Percentiles rank a stretch among this genome's conserved stretches.
phyloP scores from a whole-genome alignment of 2,888 invertebrate species.

The Coelinius sp. region DNA sequence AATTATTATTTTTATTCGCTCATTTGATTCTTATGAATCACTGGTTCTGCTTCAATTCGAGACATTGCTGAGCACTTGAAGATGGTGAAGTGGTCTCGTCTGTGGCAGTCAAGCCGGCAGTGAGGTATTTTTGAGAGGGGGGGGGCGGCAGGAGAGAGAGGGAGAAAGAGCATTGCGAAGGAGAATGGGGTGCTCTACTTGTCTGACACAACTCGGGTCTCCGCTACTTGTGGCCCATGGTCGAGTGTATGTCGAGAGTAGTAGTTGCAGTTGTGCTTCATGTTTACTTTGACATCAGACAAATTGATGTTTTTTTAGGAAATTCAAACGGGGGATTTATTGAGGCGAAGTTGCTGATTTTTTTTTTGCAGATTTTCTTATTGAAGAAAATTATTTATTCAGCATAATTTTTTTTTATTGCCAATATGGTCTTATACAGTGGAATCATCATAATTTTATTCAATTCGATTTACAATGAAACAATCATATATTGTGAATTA shows the following conservation, averaged over 20 bases:
- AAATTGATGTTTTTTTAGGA: background rate
- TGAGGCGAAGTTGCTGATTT: no score
- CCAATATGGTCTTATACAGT: no score
- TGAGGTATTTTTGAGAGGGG: conserved; percentile 10
- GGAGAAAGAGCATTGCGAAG: background rate
- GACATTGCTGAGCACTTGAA: conserved; percentile 53
- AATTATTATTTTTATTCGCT: conserved; percentile 12
- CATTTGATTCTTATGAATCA: conserved; percentile 19
- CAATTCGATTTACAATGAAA: no score
- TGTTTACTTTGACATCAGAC: conserved; percentile 6
- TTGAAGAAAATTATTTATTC: no score
- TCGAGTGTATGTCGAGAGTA: conserved; percentile 26
- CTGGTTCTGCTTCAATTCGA: conserved; percentile 62
- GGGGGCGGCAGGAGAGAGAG: background rate
- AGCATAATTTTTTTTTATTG: no score
- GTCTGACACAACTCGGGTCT: conserved; percentile 40
- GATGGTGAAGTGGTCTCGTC: conserved; percentile 45
- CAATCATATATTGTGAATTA: no score
- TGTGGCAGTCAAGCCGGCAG: conserved; percentile 25
- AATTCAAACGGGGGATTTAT: background rate
- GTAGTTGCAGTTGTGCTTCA: conserved; percentile 6
- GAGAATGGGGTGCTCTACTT: conserved; percentile 28
- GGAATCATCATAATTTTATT: no score
- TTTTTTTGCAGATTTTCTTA: background rate
- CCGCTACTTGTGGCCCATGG: conserved; percentile 33